Percentiles rank a stretch among this genome's conserved stretches.
Evolutionary conservation across 92 coral and sea anemone species (phyloP).

Genomic region (Actinernus sp.): DNA sequence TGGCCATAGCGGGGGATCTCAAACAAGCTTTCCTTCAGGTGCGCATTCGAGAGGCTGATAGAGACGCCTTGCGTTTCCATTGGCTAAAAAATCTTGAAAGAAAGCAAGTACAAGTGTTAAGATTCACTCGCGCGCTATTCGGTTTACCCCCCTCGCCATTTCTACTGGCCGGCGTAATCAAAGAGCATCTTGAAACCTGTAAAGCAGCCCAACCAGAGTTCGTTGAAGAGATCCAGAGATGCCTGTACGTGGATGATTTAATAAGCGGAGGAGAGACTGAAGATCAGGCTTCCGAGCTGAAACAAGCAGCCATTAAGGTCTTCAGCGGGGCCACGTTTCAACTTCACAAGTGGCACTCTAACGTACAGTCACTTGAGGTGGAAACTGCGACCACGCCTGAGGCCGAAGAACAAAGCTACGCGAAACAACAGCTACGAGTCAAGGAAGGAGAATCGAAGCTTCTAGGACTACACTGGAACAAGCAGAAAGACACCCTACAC

Average conservation of each 20-base stretch:
- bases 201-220: slow-evolving; percentile 19
- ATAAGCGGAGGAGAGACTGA: slow-evolving; percentile 31
- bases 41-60: slow-evolving; percentile 3
- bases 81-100: slow-evolving; percentile 10
- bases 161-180: slow-evolving; percentile 43
- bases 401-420: slow-evolving; percentile 8
- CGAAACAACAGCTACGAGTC: slow-evolving; percentile 43
- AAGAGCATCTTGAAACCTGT: slow-evolving; percentile 32
- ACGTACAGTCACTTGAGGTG: slow-evolving; percentile 4
- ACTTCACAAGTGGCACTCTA: slow-evolving; percentile 68
- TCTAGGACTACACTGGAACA: slow-evolving; percentile 50
- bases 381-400: background rate
- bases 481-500: slow-evolving; percentile 20
- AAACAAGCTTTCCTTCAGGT: slow-evolving; percentile 11
- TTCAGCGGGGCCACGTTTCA: slow-evolving; percentile 26
- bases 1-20: slow-evolving; percentile 8
- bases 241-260: slow-evolving; percentile 50
- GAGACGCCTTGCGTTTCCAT: slow-evolving; percentile 6
- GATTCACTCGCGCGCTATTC: slow-evolving; percentile 26
- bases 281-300: slow-evolving; percentile 5
- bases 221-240: slow-evolving; percentile 21
- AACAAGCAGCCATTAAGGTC: slow-evolving; percentile 25
- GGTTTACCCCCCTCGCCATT: slow-evolving; percentile 44
- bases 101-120: slow-evolving; percentile 15
- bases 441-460: slow-evolving; percentile 42